phyloP scores from a whole-genome alignment of 2,113 vertebrate species.

The Thunnus maccoyii region DNA sequence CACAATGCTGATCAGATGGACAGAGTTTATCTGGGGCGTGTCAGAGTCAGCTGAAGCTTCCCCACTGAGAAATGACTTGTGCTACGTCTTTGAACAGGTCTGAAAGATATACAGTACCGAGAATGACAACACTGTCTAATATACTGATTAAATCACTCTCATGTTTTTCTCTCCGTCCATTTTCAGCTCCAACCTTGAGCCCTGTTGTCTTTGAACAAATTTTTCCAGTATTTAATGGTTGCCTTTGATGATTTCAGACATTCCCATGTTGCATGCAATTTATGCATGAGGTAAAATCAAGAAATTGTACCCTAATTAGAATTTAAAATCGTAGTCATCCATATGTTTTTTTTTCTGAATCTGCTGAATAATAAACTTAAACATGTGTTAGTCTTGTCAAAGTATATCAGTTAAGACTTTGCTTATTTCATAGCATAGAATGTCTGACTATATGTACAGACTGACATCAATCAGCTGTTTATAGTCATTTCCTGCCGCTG shows the following conservation, averaged over 20 bases:
- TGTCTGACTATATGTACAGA: too few relatives aligned
- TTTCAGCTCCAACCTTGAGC: background rate
- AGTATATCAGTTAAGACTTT: too few relatives aligned
- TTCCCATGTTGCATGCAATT: background rate
- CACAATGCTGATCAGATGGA: constrained; percentile 6
- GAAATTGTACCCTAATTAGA: background rate
- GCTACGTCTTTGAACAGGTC: constrained; percentile 17
- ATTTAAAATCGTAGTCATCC: background rate
- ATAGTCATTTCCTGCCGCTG: too few relatives aligned
- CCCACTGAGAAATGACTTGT: constrained; percentile 39
- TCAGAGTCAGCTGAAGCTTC: constrained; percentile 9
- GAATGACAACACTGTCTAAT: constrained; percentile 12
- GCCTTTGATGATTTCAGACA: background rate
- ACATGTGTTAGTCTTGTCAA: too few relatives aligned
- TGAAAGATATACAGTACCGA: constrained; percentile 13
- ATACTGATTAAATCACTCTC: background rate
- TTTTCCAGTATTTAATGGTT: background rate
- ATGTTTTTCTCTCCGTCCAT: background rate
- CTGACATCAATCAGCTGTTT: too few relatives aligned
- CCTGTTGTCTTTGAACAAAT: background rate
- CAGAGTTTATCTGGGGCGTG: constrained; percentile 14
- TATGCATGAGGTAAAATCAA: background rate
- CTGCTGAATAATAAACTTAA: too few relatives aligned
- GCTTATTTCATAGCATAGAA: too few relatives aligned
- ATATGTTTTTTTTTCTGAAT: too few relatives aligned